Percentiles rank a stretch among this genome's conserved stretches.
phyloP scores from a whole-genome alignment of 2,888 invertebrate species.

The Pristionchus arcanus region DNA sequence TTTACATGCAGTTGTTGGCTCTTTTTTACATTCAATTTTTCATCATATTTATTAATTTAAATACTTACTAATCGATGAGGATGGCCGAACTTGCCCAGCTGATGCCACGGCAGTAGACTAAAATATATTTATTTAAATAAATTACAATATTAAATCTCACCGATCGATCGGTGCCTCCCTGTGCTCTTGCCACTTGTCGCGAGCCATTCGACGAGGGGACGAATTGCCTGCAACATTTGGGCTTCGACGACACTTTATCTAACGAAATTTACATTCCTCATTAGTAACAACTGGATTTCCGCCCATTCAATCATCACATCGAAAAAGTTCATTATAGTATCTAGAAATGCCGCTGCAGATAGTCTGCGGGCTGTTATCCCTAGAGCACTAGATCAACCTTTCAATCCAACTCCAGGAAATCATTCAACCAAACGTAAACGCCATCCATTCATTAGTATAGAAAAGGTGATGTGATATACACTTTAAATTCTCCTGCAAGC shows the following conservation, averaged over 20 bases:
- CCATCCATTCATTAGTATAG: too few species aligned
- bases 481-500: too few species aligned
- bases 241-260: background rate
- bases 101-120: background rate
- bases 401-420: too few species aligned
- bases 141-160: background rate
- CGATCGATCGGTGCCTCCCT: background rate
- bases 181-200: background rate
- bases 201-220: background rate
- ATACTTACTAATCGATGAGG: background rate
- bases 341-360: too few species aligned
- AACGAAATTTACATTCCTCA: too few species aligned
- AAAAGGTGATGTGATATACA: too few species aligned
- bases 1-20: background rate
- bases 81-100: background rate
- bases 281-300: too few species aligned
- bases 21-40: background rate
- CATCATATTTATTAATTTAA: background rate
- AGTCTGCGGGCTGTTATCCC: too few species aligned
- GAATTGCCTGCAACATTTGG: background rate
- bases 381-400: too few species aligned
- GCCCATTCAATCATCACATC: too few species aligned
- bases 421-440: too few species aligned
- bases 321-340: too few species aligned
- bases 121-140: background rate